These are phyloP conservation scores for Apostichopus californicus DNA, from an alignment of 35 echinoderm and acorn worm genomes.

Conservation along the genomic window DNA sequence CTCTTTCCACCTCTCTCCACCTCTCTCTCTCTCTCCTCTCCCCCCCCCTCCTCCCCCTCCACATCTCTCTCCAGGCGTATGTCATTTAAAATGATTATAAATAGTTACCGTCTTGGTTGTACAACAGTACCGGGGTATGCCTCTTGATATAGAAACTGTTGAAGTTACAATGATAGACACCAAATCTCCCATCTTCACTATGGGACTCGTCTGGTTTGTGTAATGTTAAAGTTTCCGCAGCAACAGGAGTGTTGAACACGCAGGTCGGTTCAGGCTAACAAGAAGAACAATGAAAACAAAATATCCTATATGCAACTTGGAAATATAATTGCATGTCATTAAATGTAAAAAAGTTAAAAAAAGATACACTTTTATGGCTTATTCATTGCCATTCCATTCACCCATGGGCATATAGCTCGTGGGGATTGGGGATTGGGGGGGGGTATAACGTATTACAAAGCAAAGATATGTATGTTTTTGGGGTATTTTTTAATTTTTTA, in stretches of 20 bases:
- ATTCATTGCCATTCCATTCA: neutral
- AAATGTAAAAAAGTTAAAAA: neutral
- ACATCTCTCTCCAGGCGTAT: too few species aligned
- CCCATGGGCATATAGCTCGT: neutral
- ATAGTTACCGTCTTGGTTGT: neutral
- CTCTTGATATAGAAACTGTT: neutral
- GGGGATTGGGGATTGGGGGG: neutral
- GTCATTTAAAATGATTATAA: too few species aligned
- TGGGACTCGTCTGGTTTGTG: neutral
- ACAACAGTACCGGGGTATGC: neutral
- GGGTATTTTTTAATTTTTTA: too few species aligned
- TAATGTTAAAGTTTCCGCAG: neutral
- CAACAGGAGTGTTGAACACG: neutral
- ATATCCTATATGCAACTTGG: neutral
- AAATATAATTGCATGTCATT: neutral
- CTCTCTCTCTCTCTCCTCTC: too few species aligned
- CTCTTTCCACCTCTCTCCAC: too few species aligned
- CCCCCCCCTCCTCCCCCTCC: too few species aligned
- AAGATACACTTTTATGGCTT: neutral
- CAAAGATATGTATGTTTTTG: too few species aligned
- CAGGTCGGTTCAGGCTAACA: neutral
- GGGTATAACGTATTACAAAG: neutral
- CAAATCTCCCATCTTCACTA: neutral
- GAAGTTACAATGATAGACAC: neutral
- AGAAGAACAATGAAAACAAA: neutral